Evolutionary conservation across 2,113 vertebrate species (phyloP).

Genomic region (Sphyrna mokarran): DNA sequence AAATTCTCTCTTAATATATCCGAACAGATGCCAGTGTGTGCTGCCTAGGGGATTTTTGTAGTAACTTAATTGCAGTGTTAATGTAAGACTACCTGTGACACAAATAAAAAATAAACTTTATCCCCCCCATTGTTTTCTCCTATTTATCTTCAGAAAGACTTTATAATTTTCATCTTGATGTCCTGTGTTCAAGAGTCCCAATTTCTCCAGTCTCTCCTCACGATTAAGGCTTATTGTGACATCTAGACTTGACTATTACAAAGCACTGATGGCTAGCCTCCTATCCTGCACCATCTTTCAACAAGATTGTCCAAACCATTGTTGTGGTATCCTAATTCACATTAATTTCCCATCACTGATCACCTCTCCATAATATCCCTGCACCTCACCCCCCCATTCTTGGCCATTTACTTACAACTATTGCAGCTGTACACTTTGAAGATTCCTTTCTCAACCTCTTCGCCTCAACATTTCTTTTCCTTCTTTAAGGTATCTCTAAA

Average conservation of each 20-base stretch:
- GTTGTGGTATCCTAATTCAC: background rate
- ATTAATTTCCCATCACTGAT: background rate
- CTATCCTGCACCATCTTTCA: background rate
- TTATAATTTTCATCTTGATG: background rate
- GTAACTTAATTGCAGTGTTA: too few species aligned
- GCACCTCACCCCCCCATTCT: too few species aligned
- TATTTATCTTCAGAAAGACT: background rate
- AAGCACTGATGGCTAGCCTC: background rate
- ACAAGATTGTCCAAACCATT: background rate
- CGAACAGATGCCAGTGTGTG: too few species aligned
- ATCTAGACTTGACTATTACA: too few species aligned
- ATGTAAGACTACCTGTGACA: too few species aligned
- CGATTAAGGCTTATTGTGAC: background rate
- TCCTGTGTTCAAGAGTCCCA: background rate
- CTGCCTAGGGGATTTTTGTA: too few species aligned
- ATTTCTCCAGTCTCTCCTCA: background rate
- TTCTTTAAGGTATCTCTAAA: background rate
- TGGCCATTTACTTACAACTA: background rate
- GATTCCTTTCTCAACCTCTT: background rate
- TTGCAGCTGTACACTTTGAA: background rate
- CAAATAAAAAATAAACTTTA: too few species aligned
- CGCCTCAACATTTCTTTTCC: background rate
- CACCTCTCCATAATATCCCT: too few species aligned
- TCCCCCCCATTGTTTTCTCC: background rate
- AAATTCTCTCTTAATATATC: too few species aligned